Percentiles rank a stretch among this genome's conserved stretches.
phyloP scores from a whole-genome alignment of 1,140 invertebrate species.

The Muscidifurax raptorellus region DNA sequence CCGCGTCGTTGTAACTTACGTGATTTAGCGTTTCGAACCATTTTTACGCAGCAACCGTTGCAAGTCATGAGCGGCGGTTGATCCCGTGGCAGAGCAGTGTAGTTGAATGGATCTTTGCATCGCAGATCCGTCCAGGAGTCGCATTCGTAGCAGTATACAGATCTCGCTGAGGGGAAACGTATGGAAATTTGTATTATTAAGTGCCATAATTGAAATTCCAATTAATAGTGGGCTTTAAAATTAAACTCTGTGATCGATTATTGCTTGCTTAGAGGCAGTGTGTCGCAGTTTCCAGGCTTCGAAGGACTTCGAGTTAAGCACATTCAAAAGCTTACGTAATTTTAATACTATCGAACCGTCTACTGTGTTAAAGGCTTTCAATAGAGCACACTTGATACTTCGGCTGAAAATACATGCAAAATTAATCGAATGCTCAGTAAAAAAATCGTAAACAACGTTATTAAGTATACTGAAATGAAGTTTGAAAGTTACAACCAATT shows the following conservation, averaged over 20 bases:
- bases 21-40: constrained; percentile 91
- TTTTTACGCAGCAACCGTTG: constrained; percentile 95
- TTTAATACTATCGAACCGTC: neutral
- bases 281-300: neutral
- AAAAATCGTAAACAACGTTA: neutral
- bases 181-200: constrained; percentile 17
- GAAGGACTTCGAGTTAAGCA: neutral
- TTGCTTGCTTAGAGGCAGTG: neutral
- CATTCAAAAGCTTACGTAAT: neutral
- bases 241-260: neutral
- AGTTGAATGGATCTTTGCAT: constrained; percentile 95
- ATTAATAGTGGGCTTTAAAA: constrained; percentile 18
- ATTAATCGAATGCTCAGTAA: neutral
- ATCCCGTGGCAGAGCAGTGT: constrained; percentile 88
- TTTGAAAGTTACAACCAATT: neutral
- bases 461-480: neutral
- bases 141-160: constrained; percentile 95
- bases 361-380: neutral
- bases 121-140: constrained; percentile 91
- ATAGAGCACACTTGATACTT: neutral
- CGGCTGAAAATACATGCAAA: neutral
- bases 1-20: constrained; percentile 80
- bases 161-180: constrained; percentile 80
- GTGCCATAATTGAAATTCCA: neutral
- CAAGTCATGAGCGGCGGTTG: constrained; percentile 90